These are phyloP conservation scores for Ptilorrhoa leucosticta DNA, from an alignment of 2,113 vertebrate species.

Conservation along the genomic window DNA sequence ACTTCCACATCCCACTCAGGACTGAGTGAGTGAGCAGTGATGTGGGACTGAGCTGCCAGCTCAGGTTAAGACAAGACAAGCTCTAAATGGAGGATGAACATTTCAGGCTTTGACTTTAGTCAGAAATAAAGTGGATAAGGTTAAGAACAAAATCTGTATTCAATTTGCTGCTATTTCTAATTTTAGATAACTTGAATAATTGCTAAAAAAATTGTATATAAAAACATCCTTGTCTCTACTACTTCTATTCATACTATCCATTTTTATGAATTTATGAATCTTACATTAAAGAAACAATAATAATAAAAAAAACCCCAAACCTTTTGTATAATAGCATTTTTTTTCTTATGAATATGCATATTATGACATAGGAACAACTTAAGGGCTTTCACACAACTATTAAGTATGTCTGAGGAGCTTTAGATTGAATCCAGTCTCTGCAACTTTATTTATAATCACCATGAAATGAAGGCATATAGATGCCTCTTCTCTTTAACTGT, in stretches of 20 bases:
- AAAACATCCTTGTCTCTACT: background rate
- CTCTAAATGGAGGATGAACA: background rate
- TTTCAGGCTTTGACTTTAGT: background rate
- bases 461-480: background rate
- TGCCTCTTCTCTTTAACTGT: background rate
- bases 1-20: background rate
- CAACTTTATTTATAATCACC: background rate
- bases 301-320: background rate
- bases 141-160: background rate
- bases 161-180: background rate
- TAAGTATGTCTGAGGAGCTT: background rate
- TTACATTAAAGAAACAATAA: background rate
- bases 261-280: background rate
- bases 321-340: background rate
- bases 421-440: background rate
- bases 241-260: background rate
- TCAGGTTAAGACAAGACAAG: background rate
- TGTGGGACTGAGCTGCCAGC: background rate
- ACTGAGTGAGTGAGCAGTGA: fast-evolving
- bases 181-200: background rate
- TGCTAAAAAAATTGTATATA: background rate
- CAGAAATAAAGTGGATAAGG: background rate
- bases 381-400: background rate
- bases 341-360: background rate
- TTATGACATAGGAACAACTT: background rate